These are phyloP conservation scores for Phasianus colchicus DNA, from an alignment of 2,113 vertebrate species.

Conservation along the genomic window DNA sequence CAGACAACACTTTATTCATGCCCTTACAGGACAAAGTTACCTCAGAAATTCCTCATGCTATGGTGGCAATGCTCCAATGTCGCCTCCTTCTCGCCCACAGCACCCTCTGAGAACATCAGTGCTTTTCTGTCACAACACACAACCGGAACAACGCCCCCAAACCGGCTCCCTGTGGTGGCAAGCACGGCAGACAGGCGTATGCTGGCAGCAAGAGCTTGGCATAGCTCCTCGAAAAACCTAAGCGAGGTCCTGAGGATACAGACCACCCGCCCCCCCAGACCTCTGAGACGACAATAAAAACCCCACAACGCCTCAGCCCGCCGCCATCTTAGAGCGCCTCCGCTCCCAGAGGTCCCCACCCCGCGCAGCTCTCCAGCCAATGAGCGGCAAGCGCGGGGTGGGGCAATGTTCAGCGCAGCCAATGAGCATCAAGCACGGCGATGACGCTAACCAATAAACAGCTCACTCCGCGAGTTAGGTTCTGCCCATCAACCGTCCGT, in stretches of 20 bases:
- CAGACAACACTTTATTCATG: background rate
- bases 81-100: background rate
- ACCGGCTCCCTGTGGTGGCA: background rate
- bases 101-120: background rate
- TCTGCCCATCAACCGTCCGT: background rate
- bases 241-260: accelerated
- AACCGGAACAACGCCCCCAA: background rate
- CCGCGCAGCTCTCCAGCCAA: accelerated
- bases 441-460: accelerated
- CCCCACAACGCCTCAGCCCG: accelerated
- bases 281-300: accelerated
- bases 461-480: accelerated
- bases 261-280: accelerated
- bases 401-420: accelerated
- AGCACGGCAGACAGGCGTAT: background rate
- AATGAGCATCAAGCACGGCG: accelerated
- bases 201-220: background rate
- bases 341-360: accelerated
- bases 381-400: accelerated
- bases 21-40: background rate
- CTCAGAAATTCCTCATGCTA: background rate
- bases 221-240: background rate
- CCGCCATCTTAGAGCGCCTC: background rate
- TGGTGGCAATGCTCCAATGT: background rate
- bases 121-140: background rate